These are phyloP conservation scores for Prolemur simus DNA, from an alignment of 2,113 vertebrate genomes.

Conservation along the genomic window DNA sequence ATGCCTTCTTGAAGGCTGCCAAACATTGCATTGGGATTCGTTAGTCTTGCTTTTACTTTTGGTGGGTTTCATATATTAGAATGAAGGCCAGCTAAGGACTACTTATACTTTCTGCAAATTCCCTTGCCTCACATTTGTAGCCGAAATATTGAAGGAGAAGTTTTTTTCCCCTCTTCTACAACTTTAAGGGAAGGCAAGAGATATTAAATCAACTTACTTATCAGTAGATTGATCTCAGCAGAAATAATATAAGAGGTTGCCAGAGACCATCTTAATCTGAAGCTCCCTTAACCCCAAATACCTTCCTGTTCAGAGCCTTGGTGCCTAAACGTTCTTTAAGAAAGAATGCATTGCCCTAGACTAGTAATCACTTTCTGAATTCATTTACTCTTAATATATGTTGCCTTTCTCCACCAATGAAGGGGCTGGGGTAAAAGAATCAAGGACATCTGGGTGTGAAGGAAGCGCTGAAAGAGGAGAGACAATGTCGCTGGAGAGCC, in stretches of 20 bases:
- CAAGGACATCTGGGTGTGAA: background rate
- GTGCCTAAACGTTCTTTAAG: background rate
- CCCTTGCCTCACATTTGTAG: background rate
- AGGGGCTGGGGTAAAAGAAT: too few species aligned
- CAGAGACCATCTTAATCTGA: background rate
- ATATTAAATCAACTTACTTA: background rate
- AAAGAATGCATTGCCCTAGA: background rate
- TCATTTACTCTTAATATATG: background rate
- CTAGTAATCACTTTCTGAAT: background rate
- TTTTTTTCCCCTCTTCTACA: background rate
- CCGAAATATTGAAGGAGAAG: background rate
- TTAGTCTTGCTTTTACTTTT: slow-evolving; percentile 11
- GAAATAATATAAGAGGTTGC: background rate
- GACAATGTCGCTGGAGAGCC: too few species aligned
- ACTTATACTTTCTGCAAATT: slow-evolving; percentile 23
- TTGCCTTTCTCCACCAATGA: background rate
- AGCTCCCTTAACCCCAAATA: background rate
- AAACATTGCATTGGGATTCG: background rate
- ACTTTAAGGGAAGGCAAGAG: background rate
- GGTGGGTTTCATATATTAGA: background rate
- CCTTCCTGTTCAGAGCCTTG: background rate
- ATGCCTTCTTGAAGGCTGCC: background rate
- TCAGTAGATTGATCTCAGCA: background rate
- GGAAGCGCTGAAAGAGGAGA: background rate
- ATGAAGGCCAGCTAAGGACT: background rate